These are phyloP conservation scores for Stomatorhinus walkeri DNA, from an alignment of 2,797 vertebrate species.

Conservation along the genomic window DNA sequence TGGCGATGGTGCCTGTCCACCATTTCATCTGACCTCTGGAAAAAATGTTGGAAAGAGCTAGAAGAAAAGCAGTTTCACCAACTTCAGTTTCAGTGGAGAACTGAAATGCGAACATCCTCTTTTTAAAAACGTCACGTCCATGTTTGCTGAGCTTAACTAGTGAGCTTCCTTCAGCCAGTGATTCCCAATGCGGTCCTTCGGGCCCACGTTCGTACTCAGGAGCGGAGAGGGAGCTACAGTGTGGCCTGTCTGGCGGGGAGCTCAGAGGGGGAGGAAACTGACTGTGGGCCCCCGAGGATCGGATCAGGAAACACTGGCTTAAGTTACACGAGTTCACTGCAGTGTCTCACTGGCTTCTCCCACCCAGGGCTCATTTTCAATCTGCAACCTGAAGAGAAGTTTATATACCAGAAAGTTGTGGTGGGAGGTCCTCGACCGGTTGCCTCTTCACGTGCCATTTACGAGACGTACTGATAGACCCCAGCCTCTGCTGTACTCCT, in stretches of 20 bases:
- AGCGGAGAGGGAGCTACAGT: neutral
- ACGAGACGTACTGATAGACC: neutral
- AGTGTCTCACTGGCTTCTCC: neutral
- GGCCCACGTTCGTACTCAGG: neutral
- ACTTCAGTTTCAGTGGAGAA: neutral
- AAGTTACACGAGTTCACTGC: too few species aligned
- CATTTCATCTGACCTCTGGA: neutral
- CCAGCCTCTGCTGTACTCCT: neutral
- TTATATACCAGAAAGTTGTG: neutral
- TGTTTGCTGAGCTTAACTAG: neutral
- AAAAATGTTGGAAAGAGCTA: neutral
- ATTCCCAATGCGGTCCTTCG: neutral
- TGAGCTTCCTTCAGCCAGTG: neutral
- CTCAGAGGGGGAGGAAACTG: neutral
- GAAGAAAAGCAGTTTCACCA: neutral
- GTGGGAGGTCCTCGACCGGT: neutral
- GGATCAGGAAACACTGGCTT: too few species aligned
- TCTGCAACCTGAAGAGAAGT: neutral
- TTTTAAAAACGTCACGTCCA: neutral
- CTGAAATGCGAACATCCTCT: neutral
- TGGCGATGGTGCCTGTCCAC: neutral
- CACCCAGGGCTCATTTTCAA: neutral
- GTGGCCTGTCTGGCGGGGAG: neutral
- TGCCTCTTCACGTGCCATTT: neutral
- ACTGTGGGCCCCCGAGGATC: neutral